Conservation (phyloP, 2,888 invertebrate species). For the Gerris lacustris region DNA sequence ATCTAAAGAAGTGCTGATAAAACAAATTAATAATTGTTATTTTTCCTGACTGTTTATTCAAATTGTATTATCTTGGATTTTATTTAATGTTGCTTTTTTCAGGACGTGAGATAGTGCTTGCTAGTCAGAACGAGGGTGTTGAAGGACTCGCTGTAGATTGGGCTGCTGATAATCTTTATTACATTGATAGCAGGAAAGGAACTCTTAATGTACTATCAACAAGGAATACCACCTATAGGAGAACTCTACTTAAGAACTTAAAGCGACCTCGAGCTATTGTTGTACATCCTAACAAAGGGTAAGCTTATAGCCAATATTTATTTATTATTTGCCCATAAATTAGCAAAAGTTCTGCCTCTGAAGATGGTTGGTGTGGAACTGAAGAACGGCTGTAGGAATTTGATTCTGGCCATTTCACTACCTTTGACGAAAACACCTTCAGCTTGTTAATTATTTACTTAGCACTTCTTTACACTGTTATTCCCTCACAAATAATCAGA, state of each 20-base stretch:
- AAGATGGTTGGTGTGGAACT: no score
- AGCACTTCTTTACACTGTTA: no score
- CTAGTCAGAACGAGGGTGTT: conserved; percentile 93
- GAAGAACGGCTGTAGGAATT: no score
- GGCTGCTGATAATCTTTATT: conserved; percentile 89
- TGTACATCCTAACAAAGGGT: conserved; percentile 87
- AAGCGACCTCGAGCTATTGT: conserved; percentile 92
- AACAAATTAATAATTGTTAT: no score
- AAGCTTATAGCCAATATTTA: conserved; percentile 12
- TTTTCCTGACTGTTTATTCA: no score
- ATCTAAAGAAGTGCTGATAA: no score
- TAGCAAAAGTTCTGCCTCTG: no score
- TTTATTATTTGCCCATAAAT: no score
- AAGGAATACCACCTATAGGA: conserved; percentile 66
- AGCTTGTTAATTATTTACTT: no score
- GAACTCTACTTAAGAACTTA: conserved; percentile 72
- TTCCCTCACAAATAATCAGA: no score
- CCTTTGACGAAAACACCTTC: no score
- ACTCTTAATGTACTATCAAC: conserved; percentile 86
- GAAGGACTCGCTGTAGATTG: conserved; percentile 92
- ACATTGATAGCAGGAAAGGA: conserved; percentile 87
- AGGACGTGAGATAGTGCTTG: conserved; percentile 73
- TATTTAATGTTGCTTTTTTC: conserved; percentile 10
- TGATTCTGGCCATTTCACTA: no score
- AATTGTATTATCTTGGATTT: not conserved